A percentile compares a stretch with the other conserved stretches of the same genome.
Conservation (phyloP, 1,140 invertebrate genomes). For the Homalodisca vitripennis region DNA sequence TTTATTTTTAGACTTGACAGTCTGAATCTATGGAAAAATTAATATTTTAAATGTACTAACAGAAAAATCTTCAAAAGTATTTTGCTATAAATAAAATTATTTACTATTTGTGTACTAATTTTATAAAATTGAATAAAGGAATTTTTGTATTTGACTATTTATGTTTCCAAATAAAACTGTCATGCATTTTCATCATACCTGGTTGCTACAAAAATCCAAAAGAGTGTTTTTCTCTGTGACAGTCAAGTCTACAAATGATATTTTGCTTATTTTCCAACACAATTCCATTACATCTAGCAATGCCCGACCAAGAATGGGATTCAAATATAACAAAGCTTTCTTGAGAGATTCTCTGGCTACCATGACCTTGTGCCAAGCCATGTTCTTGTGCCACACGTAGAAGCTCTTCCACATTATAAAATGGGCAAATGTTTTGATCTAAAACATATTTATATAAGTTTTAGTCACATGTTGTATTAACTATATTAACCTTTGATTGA, state of each 20-base stretch:
- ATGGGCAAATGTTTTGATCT: constrained; percentile 69
- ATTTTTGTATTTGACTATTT: too few species aligned
- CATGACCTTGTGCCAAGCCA: constrained; percentile 65
- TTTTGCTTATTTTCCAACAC: constrained; percentile 62
- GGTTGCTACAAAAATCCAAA: constrained; percentile 65
- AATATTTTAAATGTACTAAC: too few species aligned
- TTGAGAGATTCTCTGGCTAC: constrained; percentile 57
- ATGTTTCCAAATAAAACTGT: too few species aligned
- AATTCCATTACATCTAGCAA: constrained; percentile 67
- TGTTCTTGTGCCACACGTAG: constrained; percentile 75
- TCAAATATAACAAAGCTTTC: constrained; percentile 69
- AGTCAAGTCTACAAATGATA: constrained; percentile 58
- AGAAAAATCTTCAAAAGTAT: too few species aligned
- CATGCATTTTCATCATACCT: constrained; percentile 55
- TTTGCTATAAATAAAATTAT: too few species aligned
- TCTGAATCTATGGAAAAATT: too few species aligned
- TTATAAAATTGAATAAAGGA: too few species aligned
- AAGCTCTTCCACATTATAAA: constrained; percentile 82
- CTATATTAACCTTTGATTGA: background rate
- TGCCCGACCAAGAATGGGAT: constrained; percentile 66
- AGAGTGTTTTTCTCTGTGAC: constrained; percentile 58
- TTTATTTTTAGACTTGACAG: too few species aligned
- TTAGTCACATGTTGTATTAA: background rate
- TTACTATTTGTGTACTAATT: too few species aligned
- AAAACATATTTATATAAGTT: too few species aligned